Evolutionary conservation across 2,888 invertebrate species (phyloP).

Genomic region (Epinotia nisella): DNA sequence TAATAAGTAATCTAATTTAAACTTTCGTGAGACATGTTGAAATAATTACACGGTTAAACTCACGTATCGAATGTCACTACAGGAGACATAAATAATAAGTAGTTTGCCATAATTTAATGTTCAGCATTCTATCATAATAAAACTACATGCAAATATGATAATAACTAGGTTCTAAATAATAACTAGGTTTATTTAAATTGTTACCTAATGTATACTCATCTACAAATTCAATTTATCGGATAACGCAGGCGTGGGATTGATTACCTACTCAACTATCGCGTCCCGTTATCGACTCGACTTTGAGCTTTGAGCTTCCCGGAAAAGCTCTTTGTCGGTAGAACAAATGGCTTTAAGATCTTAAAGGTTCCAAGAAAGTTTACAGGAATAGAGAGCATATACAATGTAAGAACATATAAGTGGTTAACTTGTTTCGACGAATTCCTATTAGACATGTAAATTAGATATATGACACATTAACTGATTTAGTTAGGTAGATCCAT

Average conservation of each 20-base stretch:
- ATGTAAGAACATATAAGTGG: not conserved
- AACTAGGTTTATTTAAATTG: too few relatives aligned
- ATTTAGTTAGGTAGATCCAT: too few relatives aligned
- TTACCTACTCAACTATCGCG: slow-evolving; percentile 7
- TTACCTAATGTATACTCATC: too few relatives aligned
- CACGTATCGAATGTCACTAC: too few relatives aligned
- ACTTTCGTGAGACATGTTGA: too few relatives aligned
- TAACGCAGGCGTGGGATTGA: slow-evolving; percentile 16
- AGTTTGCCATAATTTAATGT: too few relatives aligned
- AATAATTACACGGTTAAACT: too few relatives aligned
- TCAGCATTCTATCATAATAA: too few relatives aligned
- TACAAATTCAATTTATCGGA: slow-evolving; percentile 2
- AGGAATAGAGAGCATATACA: slow-evolving; percentile 19
- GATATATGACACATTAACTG: not conserved
- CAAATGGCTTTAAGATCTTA: slow-evolving; percentile 36
- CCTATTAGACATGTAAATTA: not conserved
- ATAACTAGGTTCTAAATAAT: too few relatives aligned
- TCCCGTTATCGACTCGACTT: slow-evolving; percentile 27
- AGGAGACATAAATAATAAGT: too few relatives aligned
- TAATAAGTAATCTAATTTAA: too few relatives aligned
- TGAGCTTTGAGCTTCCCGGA: slow-evolving; percentile 34
- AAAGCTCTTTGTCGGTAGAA: slow-evolving; percentile 33
- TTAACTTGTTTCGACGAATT: slow-evolving; percentile 11
- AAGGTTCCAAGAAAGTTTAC: slow-evolving; percentile 25
- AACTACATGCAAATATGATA: too few relatives aligned